Base-by-base conservation (phyloP, 2,113 vertebrate genomes). In the Rhinoderma darwinii region DNA sequence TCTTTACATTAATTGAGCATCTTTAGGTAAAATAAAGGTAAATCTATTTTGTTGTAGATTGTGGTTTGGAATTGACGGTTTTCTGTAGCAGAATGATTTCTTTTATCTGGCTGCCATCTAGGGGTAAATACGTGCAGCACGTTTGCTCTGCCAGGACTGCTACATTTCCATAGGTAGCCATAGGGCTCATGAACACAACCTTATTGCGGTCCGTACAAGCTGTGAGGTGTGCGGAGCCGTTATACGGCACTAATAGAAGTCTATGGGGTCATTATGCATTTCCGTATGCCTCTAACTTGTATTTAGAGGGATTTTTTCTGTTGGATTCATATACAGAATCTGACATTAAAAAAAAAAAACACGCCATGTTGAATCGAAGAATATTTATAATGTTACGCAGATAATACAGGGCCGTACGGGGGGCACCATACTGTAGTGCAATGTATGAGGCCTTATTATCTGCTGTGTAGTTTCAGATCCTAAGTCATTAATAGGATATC, bases 91-190 rank as follows among this genome's bases (percentile, higher is more conserved):
- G 14, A 25, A 10, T 25, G 7, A 41, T 68, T 44, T 50, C 25
- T 30, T 82, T 47, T 44, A 27, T 68, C 14, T 47, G 17, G 14
- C 63, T 70, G 81, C 41, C 81, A 70, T 66, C 81, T 83, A 35
- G 41, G 6, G 61, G 81, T 66, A 43, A 18, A 51, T 50, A 30
- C 14, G 15, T 77, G 74, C 9, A 77, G 15, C 44, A 17, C n/a
- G 32, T n/a, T n/a, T n/a, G n/a, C n/a, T n/a, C n/a, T n/a, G n/a
- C n/a, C 12, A 20, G 39, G 12, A 32, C 18, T 5, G 43, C 25
- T 25, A 25, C 35, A 25, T 25, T 41, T 39, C 11, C n/a, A 59
- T 10, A 56, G 2, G 8, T 56, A 56, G 20, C 61, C 3, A 14
- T 63, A 27, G 27, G 12, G 11, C 27, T 63, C 61, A 63, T 15